Conservation (phyloP, 2,797 vertebrate genomes). For the Potorous gilbertii region DNA sequence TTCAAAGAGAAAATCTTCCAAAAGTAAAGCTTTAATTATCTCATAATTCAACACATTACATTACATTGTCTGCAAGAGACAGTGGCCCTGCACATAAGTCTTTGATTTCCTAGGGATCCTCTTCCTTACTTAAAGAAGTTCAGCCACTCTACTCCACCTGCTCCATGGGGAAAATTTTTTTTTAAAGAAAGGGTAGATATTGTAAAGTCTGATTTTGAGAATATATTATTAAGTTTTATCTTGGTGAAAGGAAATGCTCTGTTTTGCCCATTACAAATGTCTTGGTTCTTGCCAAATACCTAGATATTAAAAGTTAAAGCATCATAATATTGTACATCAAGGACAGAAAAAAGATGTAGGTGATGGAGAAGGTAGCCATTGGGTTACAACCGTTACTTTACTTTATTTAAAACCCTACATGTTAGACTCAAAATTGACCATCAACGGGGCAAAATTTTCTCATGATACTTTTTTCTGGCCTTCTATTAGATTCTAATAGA, state of each 20-base stretch:
- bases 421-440: neutral
- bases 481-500: neutral
- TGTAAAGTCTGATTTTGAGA: conserved; percentile 58
- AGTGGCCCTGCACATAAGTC: conserved; percentile 34
- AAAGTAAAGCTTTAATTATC: conserved; percentile 36
- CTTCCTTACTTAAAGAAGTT: conserved; percentile 3
- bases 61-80: conserved; percentile 33
- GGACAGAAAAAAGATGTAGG: neutral
- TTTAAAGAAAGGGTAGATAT: conserved; percentile 27
- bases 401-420: neutral
- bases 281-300: conserved; percentile 53
- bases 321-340: conserved; percentile 41
- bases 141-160: neutral
- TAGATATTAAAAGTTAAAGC: conserved; percentile 53
- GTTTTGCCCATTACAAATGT: conserved; percentile 60
- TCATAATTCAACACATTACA: conserved; percentile 56
- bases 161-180: neutral
- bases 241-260: conserved; percentile 62
- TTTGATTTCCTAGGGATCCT: conserved; percentile 27
- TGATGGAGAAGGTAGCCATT: neutral
- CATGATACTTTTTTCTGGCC: neutral
- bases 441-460: neutral
- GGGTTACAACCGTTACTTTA: neutral
- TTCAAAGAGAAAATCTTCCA: conserved; percentile 63
- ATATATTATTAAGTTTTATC: conserved; percentile 53